Evolutionary conservation across 2,888 invertebrate species (phyloP).

Genomic region (Nomada ferruginata): DNA sequence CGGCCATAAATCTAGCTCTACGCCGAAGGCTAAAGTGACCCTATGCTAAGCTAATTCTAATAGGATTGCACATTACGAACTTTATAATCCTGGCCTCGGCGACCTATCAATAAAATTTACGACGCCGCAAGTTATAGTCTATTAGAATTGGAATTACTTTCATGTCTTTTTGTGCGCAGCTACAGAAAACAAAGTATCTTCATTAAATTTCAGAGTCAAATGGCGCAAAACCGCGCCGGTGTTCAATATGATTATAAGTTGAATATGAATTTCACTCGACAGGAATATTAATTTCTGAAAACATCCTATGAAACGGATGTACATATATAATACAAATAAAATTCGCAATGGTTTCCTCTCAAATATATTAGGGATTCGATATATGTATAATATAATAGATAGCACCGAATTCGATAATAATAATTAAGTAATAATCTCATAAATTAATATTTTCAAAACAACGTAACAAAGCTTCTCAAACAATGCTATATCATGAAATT

Average conservation of each 20-base stretch:
- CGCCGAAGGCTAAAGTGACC: not conserved
- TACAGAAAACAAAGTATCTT: constrained; percentile 1
- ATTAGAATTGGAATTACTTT: constrained; percentile 6
- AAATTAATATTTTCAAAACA: no score
- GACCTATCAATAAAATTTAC: not conserved
- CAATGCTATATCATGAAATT: no score
- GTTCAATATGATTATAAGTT: not conserved
- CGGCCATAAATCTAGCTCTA: not conserved
- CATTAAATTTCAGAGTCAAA: not conserved
- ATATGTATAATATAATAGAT: no score
- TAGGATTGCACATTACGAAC: constrained; percentile 1
- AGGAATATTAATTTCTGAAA: no score
- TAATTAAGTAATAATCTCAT: no score
- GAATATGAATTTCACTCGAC: no score
- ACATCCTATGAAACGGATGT: no score
- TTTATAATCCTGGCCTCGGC: not conserved
- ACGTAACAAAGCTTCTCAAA: no score
- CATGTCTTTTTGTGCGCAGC: not conserved
- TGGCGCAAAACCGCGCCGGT: not conserved
- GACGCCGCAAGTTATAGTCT: not conserved
- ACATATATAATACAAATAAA: no score
- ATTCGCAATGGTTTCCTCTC: no score
- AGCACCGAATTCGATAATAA: no score
- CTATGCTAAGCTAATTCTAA: not conserved
- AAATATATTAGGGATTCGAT: no score